Evolutionary conservation across 1,140 invertebrate genomes (phyloP).

Genomic region (Brevipalpus yothersi): DNA sequence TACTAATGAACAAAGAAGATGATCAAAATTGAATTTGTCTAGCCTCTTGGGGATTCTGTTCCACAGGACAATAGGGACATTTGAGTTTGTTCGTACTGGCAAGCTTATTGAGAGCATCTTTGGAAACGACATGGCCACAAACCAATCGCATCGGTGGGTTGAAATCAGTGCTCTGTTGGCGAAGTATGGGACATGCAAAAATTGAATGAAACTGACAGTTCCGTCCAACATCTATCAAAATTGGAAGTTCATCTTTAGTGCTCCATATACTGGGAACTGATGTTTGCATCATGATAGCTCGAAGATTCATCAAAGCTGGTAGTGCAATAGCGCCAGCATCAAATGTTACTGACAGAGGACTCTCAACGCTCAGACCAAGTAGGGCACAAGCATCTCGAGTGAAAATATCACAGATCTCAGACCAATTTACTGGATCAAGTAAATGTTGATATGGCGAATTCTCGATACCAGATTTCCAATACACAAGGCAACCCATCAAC

Average conservation of each 20-base stretch:
- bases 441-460: slow-evolving; percentile 56
- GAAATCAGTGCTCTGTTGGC: slow-evolving; percentile 79
- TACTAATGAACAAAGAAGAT: not conserved
- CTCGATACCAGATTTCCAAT: slow-evolving; percentile 45
- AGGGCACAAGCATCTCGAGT: slow-evolving; percentile 72
- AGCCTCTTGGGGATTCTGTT: slow-evolving; percentile 77
- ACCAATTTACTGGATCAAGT: slow-evolving; percentile 50
- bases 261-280: slow-evolving; percentile 84
- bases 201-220: slow-evolving; percentile 83
- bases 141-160: slow-evolving; percentile 91
- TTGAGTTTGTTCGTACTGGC: slow-evolving; percentile 79
- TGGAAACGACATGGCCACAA: slow-evolving; percentile 93
- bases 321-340: slow-evolving; percentile 76
- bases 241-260: slow-evolving; percentile 82
- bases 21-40: slow-evolving; percentile 62
- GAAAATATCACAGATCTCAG: slow-evolving; percentile 68
- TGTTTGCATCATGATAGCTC: slow-evolving; percentile 83
- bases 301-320: slow-evolving; percentile 74
- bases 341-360: slow-evolving; percentile 47
- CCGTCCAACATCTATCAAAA: slow-evolving; percentile 50
- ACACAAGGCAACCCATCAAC: slow-evolving; percentile 65
- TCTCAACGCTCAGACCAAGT: slow-evolving; percentile 65
- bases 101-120: slow-evolving; percentile 84
- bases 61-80: slow-evolving; percentile 92
- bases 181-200: slow-evolving; percentile 91